Evolutionary conservation across 1,140 invertebrate species (phyloP).

Genomic region (Linepithema humile): DNA sequence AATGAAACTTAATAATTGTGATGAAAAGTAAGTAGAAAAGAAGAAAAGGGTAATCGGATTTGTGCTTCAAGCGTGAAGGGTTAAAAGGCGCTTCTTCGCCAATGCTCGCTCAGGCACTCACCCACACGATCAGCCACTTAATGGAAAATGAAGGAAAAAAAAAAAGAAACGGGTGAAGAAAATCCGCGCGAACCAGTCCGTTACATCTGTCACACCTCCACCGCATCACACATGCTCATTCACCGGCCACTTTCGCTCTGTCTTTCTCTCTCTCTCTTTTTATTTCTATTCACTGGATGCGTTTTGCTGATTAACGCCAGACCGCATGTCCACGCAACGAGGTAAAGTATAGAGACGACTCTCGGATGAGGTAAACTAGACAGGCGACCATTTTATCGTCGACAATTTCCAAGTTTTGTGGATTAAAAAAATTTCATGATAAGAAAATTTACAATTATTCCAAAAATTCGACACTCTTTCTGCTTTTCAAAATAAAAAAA

Average conservation of each 20-base stretch:
- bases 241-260: conserved; percentile 54
- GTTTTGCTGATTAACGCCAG: conserved; percentile 63
- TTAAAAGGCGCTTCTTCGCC: conserved; percentile 43
- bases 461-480: no score
- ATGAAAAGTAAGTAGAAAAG: background rate
- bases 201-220: conserved; percentile 66
- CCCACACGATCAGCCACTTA: conserved; percentile 54
- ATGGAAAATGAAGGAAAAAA: conserved; percentile 41
- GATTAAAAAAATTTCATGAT: background rate
- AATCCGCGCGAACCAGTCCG: conserved; percentile 58
- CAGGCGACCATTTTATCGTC: background rate
- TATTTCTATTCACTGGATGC: conserved; percentile 37
- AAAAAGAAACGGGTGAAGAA: conserved; percentile 51
- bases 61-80: conserved; percentile 21
- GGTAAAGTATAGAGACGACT: conserved; percentile 29
- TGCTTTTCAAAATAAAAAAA: no score
- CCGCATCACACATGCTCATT: conserved; percentile 52
- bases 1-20: background rate
- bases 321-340: conserved; percentile 41
- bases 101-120: conserved; percentile 47
- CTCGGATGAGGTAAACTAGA: background rate
- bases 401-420: background rate
- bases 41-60: background rate
- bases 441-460: background rate
- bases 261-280: conserved; percentile 21